Percentiles rank a stretch among this genome's conserved stretches.
phyloP scores from a whole-genome alignment of 2,113 vertebrate species.

The Hippolais icterina region DNA sequence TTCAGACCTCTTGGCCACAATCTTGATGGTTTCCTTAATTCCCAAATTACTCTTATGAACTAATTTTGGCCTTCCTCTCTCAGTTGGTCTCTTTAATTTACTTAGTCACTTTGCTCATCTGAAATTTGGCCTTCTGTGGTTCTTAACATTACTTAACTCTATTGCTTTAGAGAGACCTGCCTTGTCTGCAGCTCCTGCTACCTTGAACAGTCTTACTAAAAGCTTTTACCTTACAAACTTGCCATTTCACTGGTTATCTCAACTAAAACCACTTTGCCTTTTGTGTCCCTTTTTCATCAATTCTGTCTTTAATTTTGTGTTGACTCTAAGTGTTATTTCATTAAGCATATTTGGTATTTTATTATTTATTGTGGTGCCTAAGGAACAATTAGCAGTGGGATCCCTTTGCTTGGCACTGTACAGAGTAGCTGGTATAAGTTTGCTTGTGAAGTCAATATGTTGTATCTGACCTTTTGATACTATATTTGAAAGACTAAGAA shows the following conservation, averaged over 20 bases:
- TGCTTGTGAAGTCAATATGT: neutral
- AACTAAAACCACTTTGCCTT: neutral
- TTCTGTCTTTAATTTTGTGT: neutral
- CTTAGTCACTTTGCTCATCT: neutral
- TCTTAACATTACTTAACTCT: neutral
- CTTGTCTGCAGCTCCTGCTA: conserved; percentile 51
- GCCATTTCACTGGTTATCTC: neutral
- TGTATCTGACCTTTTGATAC: conserved; percentile 13
- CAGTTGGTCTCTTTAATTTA: conserved; percentile 18
- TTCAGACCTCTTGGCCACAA: conserved; percentile 37
- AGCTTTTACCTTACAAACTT: neutral
- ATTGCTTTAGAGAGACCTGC: conserved; percentile 40
- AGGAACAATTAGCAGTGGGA: neutral
- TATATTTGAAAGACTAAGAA: neutral
- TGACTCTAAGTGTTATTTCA: neutral
- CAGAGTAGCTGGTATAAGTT: neutral
- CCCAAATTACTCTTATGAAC: neutral
- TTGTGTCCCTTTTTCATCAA: neutral
- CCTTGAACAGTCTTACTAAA: neutral
- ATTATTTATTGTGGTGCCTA: conserved; percentile 11
- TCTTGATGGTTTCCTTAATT: neutral
- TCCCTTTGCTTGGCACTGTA: neutral
- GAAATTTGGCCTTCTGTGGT: conserved; percentile 5
- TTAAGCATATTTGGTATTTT: conserved; percentile 11
- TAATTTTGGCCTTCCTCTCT: conserved; percentile 15